These are phyloP conservation scores for Dastarcus helophoroides DNA, from an alignment of 2,888 invertebrate genomes.

Conservation along the genomic window DNA sequence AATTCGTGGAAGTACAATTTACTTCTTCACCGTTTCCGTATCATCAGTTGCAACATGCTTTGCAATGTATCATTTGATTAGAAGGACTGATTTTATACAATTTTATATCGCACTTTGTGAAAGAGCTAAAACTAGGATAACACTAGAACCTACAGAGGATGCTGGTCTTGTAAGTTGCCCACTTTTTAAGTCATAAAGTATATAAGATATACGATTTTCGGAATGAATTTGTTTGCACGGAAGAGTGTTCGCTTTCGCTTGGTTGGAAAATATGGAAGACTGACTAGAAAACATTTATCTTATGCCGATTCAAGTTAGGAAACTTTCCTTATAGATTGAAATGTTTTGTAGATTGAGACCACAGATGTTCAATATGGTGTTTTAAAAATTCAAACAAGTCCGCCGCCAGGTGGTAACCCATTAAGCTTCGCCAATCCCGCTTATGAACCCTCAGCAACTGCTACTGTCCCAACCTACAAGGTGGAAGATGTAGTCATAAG, in stretches of 20 bases:
- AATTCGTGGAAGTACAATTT: conserved; percentile 69
- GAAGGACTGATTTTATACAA: conserved; percentile 70
- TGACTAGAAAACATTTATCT: no score
- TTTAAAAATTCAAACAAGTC: conserved; percentile 61
- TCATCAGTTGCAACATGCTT: conserved; percentile 66
- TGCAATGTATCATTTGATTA: conserved; percentile 63
- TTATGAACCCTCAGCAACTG: conserved; percentile 65
- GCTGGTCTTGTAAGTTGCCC: conserved; percentile 62
- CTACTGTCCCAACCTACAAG: conserved; percentile 55
- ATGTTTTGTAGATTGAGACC: conserved; percentile 46
- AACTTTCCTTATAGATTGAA: no score
- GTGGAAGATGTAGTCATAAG: conserved; percentile 66
- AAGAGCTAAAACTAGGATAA: conserved; percentile 65
- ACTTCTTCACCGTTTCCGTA: conserved; percentile 76
- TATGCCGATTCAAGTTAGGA: no score
- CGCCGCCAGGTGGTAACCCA: conserved; percentile 43
- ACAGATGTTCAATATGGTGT: conserved; percentile 61
- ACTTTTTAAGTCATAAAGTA: no score
- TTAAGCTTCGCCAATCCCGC: conserved; percentile 78
- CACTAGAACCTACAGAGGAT: conserved; percentile 76
- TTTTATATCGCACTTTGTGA: conserved; percentile 68
- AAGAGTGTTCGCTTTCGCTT: no score
- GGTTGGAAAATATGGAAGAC: no score
- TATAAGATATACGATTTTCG: no score
- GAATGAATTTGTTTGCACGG: no score